Evolutionary conservation across 1,140 invertebrate species (phyloP).

Genomic region (Zaprionus davidi): DNA sequence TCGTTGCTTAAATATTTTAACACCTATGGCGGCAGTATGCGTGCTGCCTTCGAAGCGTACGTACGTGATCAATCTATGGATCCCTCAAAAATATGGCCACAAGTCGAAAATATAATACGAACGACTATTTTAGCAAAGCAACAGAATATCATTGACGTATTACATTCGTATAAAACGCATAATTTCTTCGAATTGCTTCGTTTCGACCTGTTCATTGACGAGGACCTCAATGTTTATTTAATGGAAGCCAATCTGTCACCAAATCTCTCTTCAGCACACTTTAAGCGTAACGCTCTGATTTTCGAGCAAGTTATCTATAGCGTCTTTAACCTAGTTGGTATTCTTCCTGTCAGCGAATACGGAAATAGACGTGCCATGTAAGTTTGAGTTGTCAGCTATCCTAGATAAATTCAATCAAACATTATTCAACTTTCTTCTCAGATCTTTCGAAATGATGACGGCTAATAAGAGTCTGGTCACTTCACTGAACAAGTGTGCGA

Average conservation of each 20-base stretch:
- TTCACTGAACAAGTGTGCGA: conserved; percentile 89
- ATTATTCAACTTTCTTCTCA: conserved; percentile 29
- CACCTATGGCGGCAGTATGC: conserved; percentile 93
- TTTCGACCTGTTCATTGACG: conserved; percentile 96
- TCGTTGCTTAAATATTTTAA: conserved; percentile 92
- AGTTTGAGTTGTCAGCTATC: background rate
- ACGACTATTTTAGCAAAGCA: conserved; percentile 92
- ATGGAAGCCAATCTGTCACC: conserved; percentile 99
- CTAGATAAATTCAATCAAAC: background rate
- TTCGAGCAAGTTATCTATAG: conserved; percentile 97
- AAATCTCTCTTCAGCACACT: conserved; percentile 97
- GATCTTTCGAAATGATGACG: conserved; percentile 88
- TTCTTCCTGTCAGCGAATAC: conserved; percentile 82
- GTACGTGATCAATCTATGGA: conserved; percentile 88
- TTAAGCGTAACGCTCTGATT: conserved; percentile 92
- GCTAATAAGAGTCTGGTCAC: conserved; percentile 92
- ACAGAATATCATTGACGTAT: conserved; percentile 86
- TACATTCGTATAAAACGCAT: conserved; percentile 86
- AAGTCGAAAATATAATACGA: conserved; percentile 91
- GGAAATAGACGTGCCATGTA: conserved; percentile 40
- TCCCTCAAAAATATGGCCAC: conserved; percentile 91
- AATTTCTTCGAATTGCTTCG: conserved; percentile 98
- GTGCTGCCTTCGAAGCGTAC: conserved; percentile 93
- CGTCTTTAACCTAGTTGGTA: conserved; percentile 92
- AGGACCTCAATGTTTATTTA: conserved; percentile 93